A percentile compares a stretch with the other conserved stretches of the same genome.
Conservation (phyloP, 53 echinoderm and acorn worm genomes). For the Zoroaster sp. region DNA sequence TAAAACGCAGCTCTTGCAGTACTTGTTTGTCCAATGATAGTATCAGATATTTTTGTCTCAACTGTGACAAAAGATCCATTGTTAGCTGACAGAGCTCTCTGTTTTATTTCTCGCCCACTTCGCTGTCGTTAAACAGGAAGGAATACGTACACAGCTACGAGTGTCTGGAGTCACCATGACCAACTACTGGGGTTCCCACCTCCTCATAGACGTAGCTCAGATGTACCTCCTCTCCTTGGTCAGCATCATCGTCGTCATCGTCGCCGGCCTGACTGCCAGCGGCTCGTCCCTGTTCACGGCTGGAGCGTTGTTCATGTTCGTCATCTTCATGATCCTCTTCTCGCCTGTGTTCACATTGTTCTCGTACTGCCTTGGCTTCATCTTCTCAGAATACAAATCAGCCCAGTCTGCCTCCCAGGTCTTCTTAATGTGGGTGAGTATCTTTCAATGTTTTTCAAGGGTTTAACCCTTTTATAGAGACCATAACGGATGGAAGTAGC, state of each 20-base stretch:
- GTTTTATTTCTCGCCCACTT: too few species aligned
- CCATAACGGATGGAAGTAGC: too few species aligned
- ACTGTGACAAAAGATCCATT: too few species aligned
- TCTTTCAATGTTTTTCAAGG: background rate
- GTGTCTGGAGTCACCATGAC: constrained; percentile 58
- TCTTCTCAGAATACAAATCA: constrained; percentile 65
- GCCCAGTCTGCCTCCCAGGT: constrained; percentile 38
- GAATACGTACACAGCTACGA: constrained; percentile 66
- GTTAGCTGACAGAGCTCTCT: too few species aligned
- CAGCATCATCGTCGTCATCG: constrained; percentile 62
- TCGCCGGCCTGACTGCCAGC: constrained; percentile 35
- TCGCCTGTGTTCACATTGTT: constrained; percentile 43
- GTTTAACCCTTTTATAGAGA: background rate
- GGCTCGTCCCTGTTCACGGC: constrained; percentile 44
- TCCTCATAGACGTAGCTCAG: constrained; percentile 58
- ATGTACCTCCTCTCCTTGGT: constrained; percentile 20
- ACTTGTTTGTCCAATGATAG: too few species aligned
- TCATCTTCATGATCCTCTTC: constrained; percentile 52
- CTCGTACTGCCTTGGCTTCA: constrained; percentile 62
- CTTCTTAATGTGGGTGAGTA: constrained; percentile 51
- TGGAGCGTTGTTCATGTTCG: constrained; percentile 61
- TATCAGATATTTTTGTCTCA: too few species aligned
- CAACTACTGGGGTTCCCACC: constrained; percentile 66
- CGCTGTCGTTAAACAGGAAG: constrained; percentile 58
- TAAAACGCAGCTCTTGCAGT: too few species aligned